phyloP scores from a whole-genome alignment of 2,113 vertebrate genomes.

The Syrrhaptes paradoxus region DNA sequence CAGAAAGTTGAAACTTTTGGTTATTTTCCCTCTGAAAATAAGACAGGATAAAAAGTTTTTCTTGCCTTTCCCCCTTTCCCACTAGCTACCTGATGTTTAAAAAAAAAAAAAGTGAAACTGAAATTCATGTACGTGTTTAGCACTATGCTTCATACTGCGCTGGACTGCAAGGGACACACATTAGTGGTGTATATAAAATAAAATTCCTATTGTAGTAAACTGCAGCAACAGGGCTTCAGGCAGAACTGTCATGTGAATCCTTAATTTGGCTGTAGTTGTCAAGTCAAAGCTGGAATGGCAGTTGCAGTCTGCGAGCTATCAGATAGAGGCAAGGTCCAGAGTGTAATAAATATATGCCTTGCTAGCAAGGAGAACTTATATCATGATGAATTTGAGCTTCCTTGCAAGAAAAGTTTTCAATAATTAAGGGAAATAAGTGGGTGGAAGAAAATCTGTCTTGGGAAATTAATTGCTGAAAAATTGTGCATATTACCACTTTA shows the following conservation, averaged over 20 bases:
- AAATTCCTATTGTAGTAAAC: background rate
- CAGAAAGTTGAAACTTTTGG: background rate
- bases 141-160: background rate
- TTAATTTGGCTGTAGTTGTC: background rate
- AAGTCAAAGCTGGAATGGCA: background rate
- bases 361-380: background rate
- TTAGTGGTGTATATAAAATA: background rate
- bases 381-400: background rate
- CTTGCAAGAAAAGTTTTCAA: background rate
- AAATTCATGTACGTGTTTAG: background rate
- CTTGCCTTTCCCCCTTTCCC: background rate
- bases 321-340: background rate
- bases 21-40: background rate
- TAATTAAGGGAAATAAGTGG: slow-evolving; percentile 11
- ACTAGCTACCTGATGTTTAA: background rate
- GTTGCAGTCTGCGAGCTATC: background rate
- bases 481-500: background rate
- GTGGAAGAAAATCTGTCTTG: slow-evolving; percentile 50
- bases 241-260: background rate
- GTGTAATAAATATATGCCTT: background rate
- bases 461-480: slow-evolving; percentile 15
- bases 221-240: background rate
- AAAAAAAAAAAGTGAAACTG: background rate
- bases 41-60: background rate
- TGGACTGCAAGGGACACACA: background rate